Evolutionary conservation across 53 echinoderm and acorn worm genomes (phyloP).

Genomic region (Mesocentrotus franciscanus): DNA sequence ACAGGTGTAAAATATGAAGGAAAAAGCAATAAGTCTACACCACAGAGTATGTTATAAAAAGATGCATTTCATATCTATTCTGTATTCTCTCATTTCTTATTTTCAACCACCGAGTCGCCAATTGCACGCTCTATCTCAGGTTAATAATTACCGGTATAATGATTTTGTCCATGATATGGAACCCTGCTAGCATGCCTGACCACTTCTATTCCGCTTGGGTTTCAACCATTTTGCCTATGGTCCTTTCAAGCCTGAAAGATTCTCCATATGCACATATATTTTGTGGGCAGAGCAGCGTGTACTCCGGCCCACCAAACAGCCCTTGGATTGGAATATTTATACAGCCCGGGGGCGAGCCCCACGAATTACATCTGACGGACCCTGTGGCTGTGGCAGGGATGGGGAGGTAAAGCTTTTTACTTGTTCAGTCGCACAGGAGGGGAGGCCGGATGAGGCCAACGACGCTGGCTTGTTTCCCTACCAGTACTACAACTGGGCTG

Average conservation of each 20-base stretch:
- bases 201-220: slow-evolving; percentile 25
- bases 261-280: slow-evolving; percentile 60
- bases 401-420: slow-evolving; percentile 10
- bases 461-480: slow-evolving; percentile 11
- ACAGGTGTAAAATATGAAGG: not conserved
- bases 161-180: slow-evolving; percentile 22
- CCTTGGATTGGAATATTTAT: slow-evolving; percentile 55
- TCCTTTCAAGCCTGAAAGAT: slow-evolving; percentile 32
- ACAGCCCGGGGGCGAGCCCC: slow-evolving; percentile 44
- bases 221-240: slow-evolving; percentile 27
- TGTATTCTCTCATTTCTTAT: slow-evolving; percentile 1
- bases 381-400: slow-evolving; percentile 13
- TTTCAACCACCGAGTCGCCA: not conserved
- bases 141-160: slow-evolving; percentile 1
- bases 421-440: slow-evolving; percentile 27
- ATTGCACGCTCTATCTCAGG: not conserved
- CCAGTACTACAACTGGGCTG: slow-evolving; percentile 10
- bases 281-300: not conserved
- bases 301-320: not conserved
- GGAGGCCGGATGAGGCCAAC: slow-evolving; percentile 37
- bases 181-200: slow-evolving; percentile 22
- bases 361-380: slow-evolving; percentile 46
- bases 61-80: not conserved
- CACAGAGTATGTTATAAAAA: not conserved
- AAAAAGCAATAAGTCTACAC: not conserved